phyloP scores from a whole-genome alignment of 2,113 vertebrate species.

The Nestor notabilis region DNA sequence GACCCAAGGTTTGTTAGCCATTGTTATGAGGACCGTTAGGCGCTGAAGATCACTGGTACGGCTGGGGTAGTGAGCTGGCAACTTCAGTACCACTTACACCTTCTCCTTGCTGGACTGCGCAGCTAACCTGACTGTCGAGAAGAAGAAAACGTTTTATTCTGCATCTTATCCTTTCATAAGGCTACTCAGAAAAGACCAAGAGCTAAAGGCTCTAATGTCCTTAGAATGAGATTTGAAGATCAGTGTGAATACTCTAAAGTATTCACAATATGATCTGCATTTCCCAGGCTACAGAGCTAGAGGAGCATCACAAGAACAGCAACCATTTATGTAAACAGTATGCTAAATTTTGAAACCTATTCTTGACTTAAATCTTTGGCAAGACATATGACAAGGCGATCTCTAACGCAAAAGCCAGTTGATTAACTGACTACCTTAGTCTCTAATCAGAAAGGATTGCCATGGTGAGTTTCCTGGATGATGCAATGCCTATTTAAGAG shows the following conservation, averaged over 20 bases:
- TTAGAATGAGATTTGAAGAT: neutral
- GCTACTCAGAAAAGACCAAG: neutral
- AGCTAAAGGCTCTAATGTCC: neutral
- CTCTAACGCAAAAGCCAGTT: neutral
- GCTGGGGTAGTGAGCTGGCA: neutral
- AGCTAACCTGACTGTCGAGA: neutral
- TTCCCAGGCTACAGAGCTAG: neutral
- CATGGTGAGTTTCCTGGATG: neutral
- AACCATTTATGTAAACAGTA: neutral
- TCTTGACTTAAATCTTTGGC: neutral
- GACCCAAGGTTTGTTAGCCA: neutral
- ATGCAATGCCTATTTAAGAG: neutral
- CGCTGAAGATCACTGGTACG: neutral
- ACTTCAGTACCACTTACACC: neutral
- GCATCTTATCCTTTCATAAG: neutral
- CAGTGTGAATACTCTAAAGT: neutral
- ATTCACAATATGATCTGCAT: neutral
- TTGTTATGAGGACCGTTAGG: neutral
- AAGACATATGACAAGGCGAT: neutral
- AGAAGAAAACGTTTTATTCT: neutral
- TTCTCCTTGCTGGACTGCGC: neutral
- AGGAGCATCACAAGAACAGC: neutral
- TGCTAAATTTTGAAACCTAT: neutral
- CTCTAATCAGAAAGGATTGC: neutral
- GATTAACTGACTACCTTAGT: neutral